Evolutionary conservation across 1,140 invertebrate species (phyloP).

Genomic region (Drosophila tani): DNA sequence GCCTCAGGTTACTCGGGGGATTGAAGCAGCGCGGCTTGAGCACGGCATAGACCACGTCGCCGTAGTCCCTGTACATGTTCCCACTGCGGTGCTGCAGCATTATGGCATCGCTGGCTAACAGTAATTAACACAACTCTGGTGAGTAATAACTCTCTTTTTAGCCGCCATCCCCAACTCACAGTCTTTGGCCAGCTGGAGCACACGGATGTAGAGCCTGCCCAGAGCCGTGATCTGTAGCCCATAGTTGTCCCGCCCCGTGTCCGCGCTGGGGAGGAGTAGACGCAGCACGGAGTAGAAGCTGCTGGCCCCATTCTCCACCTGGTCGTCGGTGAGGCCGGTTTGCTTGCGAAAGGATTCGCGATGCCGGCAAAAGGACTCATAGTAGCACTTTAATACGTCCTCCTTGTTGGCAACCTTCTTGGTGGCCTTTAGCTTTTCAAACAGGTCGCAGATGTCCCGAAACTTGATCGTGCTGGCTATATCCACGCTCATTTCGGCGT

Average conservation of each 20-base stretch:
- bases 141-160: neutral
- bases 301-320: slow-evolving; percentile 69
- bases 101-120: slow-evolving; percentile 87
- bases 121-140: neutral
- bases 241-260: slow-evolving; percentile 88
- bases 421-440: slow-evolving; percentile 61
- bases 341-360: slow-evolving; percentile 56
- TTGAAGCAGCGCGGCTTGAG: slow-evolving; percentile 88
- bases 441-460: slow-evolving; percentile 68
- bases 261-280: slow-evolving; percentile 89
- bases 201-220: slow-evolving; percentile 88
- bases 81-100: slow-evolving; percentile 88
- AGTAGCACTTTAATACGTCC: slow-evolving; percentile 64
- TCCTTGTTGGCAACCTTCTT: slow-evolving; percentile 60
- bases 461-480: slow-evolving; percentile 76
- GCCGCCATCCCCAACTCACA: slow-evolving; percentile 38
- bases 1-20: slow-evolving; percentile 85
- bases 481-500: slow-evolving; percentile 35
- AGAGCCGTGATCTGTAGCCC: slow-evolving; percentile 89
- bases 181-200: slow-evolving; percentile 89
- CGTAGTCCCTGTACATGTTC: slow-evolving; percentile 88
- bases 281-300: slow-evolving; percentile 90
- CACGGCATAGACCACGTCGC: slow-evolving; percentile 89
- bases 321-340: slow-evolving; percentile 12
- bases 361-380: slow-evolving; percentile 73